These are phyloP conservation scores for Myxocyprinus asiaticus DNA, from an alignment of 2,113 vertebrate species.

Conservation along the genomic window DNA sequence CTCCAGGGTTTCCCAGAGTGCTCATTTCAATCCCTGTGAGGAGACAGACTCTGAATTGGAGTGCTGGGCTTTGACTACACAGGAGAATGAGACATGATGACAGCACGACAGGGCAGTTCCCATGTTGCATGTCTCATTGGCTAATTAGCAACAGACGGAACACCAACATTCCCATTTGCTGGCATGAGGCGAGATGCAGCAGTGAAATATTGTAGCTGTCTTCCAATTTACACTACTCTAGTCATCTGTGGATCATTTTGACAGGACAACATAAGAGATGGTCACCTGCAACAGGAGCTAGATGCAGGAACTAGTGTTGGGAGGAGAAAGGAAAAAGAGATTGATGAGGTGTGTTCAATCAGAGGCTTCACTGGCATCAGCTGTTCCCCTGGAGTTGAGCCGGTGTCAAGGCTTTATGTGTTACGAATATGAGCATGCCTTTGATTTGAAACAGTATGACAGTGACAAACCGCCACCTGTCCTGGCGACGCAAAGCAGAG, in stretches of 20 bases:
- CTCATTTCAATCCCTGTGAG: constrained; percentile 60
- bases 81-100: constrained; percentile 51
- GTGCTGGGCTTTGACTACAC: constrained; percentile 45
- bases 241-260: constrained; percentile 58
- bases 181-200: constrained; percentile 40
- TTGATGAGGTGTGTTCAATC: constrained; percentile 32
- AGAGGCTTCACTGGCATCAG: constrained; percentile 58
- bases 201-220: constrained; percentile 64
- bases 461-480: constrained; percentile 54
- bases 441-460: constrained; percentile 63
- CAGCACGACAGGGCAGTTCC: constrained; percentile 58
- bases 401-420: constrained; percentile 62
- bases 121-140: constrained; percentile 67
- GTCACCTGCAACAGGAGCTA: constrained; percentile 46
- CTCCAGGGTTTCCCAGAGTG: constrained; percentile 51
- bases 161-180: constrained; percentile 55
- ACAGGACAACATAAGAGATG: constrained; percentile 54
- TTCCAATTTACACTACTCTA: constrained; percentile 59
- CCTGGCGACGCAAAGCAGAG: constrained; percentile 52
- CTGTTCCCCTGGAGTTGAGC: constrained; percentile 65
- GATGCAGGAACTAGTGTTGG: background rate
- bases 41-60: constrained; percentile 38
- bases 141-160: constrained; percentile 77
- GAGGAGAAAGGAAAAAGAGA: constrained; percentile 54
- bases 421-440: constrained; percentile 63